Evolutionary conservation across 2,797 vertebrate genomes (phyloP).

Genomic region (Sciurus vulgaris): DNA sequence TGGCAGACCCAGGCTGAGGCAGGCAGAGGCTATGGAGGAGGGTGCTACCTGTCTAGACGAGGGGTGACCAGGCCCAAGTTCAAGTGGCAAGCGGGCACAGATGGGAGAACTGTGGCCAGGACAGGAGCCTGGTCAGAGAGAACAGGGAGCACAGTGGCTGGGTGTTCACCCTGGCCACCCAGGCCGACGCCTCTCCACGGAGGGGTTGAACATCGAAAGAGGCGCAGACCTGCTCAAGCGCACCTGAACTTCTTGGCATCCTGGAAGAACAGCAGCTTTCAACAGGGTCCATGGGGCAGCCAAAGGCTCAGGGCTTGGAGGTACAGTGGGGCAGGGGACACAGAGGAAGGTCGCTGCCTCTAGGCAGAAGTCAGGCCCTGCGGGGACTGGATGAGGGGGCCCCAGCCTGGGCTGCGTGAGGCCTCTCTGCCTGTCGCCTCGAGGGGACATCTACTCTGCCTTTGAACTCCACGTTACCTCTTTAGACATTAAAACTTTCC

Average conservation of each 20-base stretch:
- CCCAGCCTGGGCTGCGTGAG: background rate
- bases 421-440: background rate
- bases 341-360: background rate
- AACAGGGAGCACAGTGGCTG: too few species aligned
- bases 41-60: too few species aligned
- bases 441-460: too few species aligned
- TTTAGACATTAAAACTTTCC: too few species aligned
- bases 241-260: background rate
- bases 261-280: background rate
- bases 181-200: accelerated
- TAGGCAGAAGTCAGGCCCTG: background rate
- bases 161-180: background rate
- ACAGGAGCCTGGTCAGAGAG: too few species aligned
- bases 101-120: background rate
- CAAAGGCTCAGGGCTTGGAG: background rate
- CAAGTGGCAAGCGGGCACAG: accelerated
- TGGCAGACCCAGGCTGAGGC: background rate
- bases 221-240: background rate
- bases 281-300: background rate
- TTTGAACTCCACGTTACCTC: too few species aligned
- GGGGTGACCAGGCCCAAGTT: accelerated
- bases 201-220: background rate
- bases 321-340: background rate
- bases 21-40: background rate
- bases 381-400: background rate